These are phyloP conservation scores for Argentina silus DNA, from an alignment of 2,797 vertebrate genomes.

Conservation along the genomic window DNA sequence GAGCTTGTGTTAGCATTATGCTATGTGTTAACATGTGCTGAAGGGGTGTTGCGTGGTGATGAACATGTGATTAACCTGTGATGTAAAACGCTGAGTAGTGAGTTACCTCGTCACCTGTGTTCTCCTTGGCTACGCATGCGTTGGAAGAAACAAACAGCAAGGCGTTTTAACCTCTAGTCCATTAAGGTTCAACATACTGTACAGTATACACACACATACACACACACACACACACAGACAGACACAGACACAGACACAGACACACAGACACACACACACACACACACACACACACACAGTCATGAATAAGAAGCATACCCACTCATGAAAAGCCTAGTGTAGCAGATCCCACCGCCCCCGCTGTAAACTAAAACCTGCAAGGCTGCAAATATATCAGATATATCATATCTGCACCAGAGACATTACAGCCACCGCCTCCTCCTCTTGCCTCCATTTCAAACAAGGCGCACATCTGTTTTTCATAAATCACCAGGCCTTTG, in stretches of 20 bases:
- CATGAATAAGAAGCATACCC: neutral
- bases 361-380: neutral
- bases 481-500: conserved; percentile 54
- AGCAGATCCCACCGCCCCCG: neutral
- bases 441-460: conserved; percentile 21
- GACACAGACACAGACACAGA: conserved; percentile 6
- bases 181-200: conserved; percentile 12
- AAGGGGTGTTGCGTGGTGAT: conserved; percentile 48
- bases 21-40: conserved; percentile 46
- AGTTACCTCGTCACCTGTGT: conserved; percentile 75
- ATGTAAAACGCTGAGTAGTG: conserved; percentile 34
- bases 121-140: conserved; percentile 70
- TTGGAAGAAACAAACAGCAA: conserved; percentile 51
- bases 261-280: conserved; percentile 10
- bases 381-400: neutral
- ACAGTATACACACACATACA: conserved; percentile 4
- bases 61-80: conserved; percentile 12
- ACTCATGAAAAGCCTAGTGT: neutral
- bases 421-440: neutral
- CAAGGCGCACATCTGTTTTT: conserved; percentile 60
- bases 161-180: conserved; percentile 31
- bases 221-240: conserved; percentile 16
- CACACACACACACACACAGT: conserved; percentile 13
- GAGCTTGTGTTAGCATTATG: neutral
- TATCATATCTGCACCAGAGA: neutral